phyloP scores from a whole-genome alignment of 2,797 vertebrate genomes.

The Hydrolagus colliei region DNA sequence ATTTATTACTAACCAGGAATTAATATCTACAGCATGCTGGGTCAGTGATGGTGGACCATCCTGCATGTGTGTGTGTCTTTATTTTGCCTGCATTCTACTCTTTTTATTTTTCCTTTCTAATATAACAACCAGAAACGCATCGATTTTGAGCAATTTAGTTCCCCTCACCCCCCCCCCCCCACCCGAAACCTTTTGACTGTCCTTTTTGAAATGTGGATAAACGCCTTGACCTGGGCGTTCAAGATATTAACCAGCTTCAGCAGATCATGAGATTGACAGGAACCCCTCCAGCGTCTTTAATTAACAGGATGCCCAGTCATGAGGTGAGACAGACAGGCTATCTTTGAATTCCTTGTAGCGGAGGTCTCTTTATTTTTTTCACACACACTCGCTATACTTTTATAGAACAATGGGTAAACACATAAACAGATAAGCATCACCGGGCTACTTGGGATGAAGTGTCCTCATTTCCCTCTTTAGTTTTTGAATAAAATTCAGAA shows the following conservation, averaged over 20 bases:
- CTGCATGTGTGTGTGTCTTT: slow-evolving; percentile 26
- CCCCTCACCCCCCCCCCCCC: too few species aligned
- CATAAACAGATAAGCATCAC: background rate
- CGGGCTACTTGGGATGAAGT: background rate
- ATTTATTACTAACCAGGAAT: slow-evolving; percentile 9
- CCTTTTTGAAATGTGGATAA: slow-evolving; percentile 43
- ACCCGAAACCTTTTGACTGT: slow-evolving; percentile 1
- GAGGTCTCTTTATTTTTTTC: background rate
- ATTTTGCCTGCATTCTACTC: slow-evolving; percentile 9
- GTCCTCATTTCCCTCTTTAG: background rate
- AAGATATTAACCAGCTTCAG: slow-evolving; percentile 99
- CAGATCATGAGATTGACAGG: slow-evolving; percentile 99
- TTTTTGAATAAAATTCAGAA: background rate
- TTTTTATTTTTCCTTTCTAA: background rate
- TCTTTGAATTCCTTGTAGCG: background rate
- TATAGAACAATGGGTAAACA: background rate
- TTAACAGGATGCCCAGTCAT: slow-evolving; percentile 98
- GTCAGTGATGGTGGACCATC: background rate
- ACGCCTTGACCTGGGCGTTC: slow-evolving; percentile 80
- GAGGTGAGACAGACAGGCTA: slow-evolving; percentile 77
- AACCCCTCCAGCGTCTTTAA: slow-evolving; percentile 91
- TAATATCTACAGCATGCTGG: background rate
- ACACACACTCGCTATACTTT: background rate
- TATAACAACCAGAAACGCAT: background rate
- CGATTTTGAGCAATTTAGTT: background rate